Conservation (phyloP, 1,140 invertebrate genomes). For the Hypothenemus hampei region DNA sequence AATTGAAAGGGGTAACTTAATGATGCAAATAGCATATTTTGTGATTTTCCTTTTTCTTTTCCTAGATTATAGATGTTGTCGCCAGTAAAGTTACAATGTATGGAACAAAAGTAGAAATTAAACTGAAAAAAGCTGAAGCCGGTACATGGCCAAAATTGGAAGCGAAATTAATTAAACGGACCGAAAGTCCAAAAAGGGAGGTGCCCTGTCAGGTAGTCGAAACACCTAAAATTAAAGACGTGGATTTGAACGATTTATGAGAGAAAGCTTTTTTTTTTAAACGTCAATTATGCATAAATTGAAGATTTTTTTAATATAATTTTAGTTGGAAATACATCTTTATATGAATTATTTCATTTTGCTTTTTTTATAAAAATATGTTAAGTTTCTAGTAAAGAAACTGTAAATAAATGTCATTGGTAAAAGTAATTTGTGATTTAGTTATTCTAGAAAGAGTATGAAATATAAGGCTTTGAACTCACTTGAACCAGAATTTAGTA, state of each 20-base stretch:
- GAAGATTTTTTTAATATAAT: too few relatives aligned
- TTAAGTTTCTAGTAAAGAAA: too few relatives aligned
- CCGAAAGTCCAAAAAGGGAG: slow-evolving; percentile 13
- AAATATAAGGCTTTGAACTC: too few relatives aligned
- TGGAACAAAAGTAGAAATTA: slow-evolving; percentile 94
- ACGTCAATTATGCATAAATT: too few relatives aligned
- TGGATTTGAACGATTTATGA: slow-evolving; percentile 43
- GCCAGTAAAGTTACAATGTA: slow-evolving; percentile 73
- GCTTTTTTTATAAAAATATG: too few relatives aligned
- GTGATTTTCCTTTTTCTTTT: neutral
- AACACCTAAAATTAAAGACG: slow-evolving; percentile 35
- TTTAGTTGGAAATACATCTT: too few relatives aligned
- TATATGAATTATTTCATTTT: too few relatives aligned
- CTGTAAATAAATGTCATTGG: too few relatives aligned
- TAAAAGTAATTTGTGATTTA: too few relatives aligned
- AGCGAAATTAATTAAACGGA: slow-evolving; percentile 43
- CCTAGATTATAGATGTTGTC: slow-evolving; percentile 64
- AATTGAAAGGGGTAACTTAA: slow-evolving; percentile 77
- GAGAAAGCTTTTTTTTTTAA: too few relatives aligned
- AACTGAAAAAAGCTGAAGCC: slow-evolving; percentile 80
- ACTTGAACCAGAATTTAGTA: too few relatives aligned
- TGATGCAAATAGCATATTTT: neutral
- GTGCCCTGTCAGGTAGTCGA: slow-evolving; percentile 18
- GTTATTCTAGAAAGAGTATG: too few relatives aligned
- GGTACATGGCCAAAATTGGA: slow-evolving; percentile 76